These are phyloP conservation scores for Eleutherodactylus coqui DNA, from an alignment of 2,797 vertebrate genomes.

Conservation along the genomic window DNA sequence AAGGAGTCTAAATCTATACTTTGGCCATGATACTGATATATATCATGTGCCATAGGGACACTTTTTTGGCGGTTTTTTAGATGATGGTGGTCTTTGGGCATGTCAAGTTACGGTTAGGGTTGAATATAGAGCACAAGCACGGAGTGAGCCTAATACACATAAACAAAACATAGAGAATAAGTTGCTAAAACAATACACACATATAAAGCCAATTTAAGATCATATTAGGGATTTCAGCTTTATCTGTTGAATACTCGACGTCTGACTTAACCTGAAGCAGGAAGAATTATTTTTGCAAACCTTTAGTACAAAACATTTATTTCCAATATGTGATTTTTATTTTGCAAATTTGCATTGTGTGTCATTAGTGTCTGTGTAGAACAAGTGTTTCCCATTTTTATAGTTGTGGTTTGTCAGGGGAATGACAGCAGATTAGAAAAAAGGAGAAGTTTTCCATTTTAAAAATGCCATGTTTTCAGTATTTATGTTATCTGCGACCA, in stretches of 20 bases:
- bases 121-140: too few species aligned
- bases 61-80: too few species aligned
- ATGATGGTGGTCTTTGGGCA: too few species aligned
- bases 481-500: slow-evolving; percentile 23
- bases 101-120: too few species aligned
- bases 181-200: too few species aligned
- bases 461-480: slow-evolving; percentile 54
- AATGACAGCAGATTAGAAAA: slow-evolving; percentile 44
- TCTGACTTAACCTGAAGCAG: neutral
- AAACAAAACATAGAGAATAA: too few species aligned
- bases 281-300: slow-evolving; percentile 2
- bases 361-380: slow-evolving; percentile 10
- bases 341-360: slow-evolving; percentile 30
- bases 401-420: slow-evolving; percentile 48
- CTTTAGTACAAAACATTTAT: neutral
- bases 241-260: neutral
- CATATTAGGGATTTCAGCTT: neutral
- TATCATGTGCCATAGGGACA: too few species aligned
- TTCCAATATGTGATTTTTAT: slow-evolving; percentile 27
- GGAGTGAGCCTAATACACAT: too few species aligned
- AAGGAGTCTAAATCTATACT: too few species aligned
- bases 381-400: slow-evolving; percentile 46
- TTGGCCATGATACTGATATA: too few species aligned
- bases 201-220: too few species aligned
- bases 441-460: slow-evolving; percentile 53